Conservation (phyloP, 2,888 invertebrate genomes). For the Heteromurus nitidus region DNA sequence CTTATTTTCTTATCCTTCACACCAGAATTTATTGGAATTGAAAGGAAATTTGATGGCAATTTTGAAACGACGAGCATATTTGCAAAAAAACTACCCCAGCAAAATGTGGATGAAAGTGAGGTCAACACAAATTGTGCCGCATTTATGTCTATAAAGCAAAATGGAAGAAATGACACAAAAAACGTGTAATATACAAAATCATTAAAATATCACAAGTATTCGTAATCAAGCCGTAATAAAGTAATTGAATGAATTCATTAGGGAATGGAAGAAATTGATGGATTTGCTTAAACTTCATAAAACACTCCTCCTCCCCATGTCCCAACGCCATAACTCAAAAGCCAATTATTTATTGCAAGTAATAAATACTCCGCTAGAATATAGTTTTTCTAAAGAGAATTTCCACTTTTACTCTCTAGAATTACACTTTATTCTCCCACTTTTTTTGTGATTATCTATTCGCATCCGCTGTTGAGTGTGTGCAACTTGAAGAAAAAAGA, state of each 20-base stretch:
- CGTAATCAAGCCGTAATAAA: conserved; percentile 36
- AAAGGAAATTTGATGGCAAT: conserved; percentile 25
- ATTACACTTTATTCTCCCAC: conserved; percentile 11
- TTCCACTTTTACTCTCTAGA: conserved; percentile 43
- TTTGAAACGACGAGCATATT: background rate
- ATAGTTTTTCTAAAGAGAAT: conserved; percentile 12
- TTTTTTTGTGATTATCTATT: conserved; percentile 13
- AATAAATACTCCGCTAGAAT: background rate
- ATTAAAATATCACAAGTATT: conserved; percentile 9
- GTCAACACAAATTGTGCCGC: conserved; percentile 53
- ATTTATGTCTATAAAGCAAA: background rate
- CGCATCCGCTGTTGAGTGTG: background rate
- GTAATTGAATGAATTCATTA: conserved; percentile 40
- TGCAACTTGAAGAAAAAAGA: background rate
- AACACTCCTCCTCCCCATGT: conserved; percentile 5
- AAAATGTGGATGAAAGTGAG: conserved; percentile 43
- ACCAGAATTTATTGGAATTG: conserved; percentile 17
- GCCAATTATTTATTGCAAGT: conserved; percentile 21
- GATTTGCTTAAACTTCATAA: conserved; percentile 32
- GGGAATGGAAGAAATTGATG: conserved; percentile 42
- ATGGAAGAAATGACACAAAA: background rate
- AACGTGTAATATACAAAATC: background rate
- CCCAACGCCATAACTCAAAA: conserved; percentile 23
- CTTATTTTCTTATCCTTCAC: conserved; percentile 5
- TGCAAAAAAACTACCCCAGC: background rate